phyloP scores from a whole-genome alignment of 2,113 vertebrate genomes.

The Rhabdornis inornatus region DNA sequence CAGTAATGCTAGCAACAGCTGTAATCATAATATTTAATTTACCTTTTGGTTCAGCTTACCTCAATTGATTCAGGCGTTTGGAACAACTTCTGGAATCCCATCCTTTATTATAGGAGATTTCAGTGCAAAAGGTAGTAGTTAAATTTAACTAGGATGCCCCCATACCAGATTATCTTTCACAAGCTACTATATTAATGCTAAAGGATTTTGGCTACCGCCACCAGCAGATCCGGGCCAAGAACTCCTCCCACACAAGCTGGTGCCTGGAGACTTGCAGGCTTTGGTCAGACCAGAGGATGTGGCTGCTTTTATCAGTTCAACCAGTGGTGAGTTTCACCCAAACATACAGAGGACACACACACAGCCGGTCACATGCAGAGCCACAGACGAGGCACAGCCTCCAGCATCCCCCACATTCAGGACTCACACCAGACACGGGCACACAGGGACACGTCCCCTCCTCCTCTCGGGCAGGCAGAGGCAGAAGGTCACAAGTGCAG shows the following conservation, averaged over 20 bases:
- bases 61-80: neutral
- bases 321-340: neutral
- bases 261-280: no score
- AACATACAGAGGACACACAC: fast-evolving
- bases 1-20: neutral
- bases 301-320: neutral
- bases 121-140: neutral
- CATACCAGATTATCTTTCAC: neutral
- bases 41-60: neutral
- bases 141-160: neutral
- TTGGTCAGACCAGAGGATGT: neutral
- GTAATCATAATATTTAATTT: neutral
- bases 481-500: neutral
- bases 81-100: neutral
- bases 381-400: fast-evolving
- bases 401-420: fast-evolving
- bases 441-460: fast-evolving
- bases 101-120: neutral
- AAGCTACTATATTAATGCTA: neutral
- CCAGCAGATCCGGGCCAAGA: neutral
- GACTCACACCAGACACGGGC: neutral
- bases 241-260: neutral
- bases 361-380: fast-evolving
- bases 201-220: neutral
- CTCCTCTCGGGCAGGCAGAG: neutral